A percentile compares a stretch with the other conserved stretches of the same genome.
Conservation (phyloP, 2,113 vertebrate species). For the Arizona elegans region DNA sequence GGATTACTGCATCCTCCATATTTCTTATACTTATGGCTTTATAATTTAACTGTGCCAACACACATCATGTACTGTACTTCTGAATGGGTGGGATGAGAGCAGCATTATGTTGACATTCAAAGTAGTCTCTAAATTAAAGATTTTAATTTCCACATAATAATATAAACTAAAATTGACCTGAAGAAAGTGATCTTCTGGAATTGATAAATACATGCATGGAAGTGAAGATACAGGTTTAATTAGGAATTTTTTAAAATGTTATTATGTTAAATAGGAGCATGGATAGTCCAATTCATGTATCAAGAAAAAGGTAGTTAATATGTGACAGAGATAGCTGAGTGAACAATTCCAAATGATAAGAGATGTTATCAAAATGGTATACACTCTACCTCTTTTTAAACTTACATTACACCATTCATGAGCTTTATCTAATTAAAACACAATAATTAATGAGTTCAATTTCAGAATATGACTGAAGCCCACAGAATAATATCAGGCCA, state of each 20-base stretch:
- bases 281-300: not conserved
- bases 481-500: not conserved
- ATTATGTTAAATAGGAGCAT: not conserved
- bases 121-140: not conserved
- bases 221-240: not conserved
- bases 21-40: conserved; percentile 9
- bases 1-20: conserved; percentile 14
- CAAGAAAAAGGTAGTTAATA: not conserved
- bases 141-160: not conserved
- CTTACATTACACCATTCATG: not conserved
- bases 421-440: not conserved
- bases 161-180: not conserved
- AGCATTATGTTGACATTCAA: not conserved
- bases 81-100: not conserved
- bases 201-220: not conserved
- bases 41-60: not conserved
- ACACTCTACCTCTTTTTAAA: not conserved
- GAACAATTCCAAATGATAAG: not conserved
- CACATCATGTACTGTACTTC: not conserved
- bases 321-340: not conserved
- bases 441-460: not conserved
- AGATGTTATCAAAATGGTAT: not conserved
- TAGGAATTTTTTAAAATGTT: not conserved
- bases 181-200: not conserved
- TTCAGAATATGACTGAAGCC: not conserved